These are phyloP conservation scores for Pseudorectes ferrugineus DNA, from an alignment of 2,113 vertebrate genomes.

Conservation along the genomic window DNA sequence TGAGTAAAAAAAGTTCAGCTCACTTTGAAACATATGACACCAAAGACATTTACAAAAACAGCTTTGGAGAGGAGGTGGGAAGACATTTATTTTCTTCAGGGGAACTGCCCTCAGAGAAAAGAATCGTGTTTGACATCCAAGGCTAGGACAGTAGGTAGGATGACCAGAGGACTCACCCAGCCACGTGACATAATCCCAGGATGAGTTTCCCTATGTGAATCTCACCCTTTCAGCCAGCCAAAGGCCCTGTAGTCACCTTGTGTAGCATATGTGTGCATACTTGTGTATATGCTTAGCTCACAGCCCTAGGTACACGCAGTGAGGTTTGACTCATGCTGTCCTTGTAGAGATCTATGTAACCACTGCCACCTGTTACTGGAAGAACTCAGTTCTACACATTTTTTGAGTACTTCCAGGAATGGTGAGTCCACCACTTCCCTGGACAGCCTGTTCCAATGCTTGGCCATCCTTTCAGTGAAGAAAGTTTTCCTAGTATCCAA, in stretches of 20 bases:
- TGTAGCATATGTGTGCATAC: not conserved
- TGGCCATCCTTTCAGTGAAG: not conserved
- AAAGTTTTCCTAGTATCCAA: not conserved
- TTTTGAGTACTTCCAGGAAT: not conserved
- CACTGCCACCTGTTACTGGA: not conserved
- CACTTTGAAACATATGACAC: conserved; percentile 42
- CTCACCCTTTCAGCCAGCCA: not conserved
- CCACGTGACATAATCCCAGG: not conserved
- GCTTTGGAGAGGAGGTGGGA: not conserved
- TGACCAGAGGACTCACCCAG: not conserved
- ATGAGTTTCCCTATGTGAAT: not conserved
- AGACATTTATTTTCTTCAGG: conserved; percentile 1
- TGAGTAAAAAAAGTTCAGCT: conserved; percentile 48
- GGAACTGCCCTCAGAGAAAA: conserved; percentile 4
- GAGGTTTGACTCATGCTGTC: not conserved
- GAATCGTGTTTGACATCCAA: not conserved
- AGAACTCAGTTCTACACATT: not conserved
- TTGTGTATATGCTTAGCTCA: not conserved
- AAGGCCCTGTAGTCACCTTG: not conserved
- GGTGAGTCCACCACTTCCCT: not conserved
- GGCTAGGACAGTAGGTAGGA: not conserved
- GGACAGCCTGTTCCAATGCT: not conserved
- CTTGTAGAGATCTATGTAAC: not conserved
- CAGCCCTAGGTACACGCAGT: fast-evolving
- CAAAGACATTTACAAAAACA: conserved; percentile 34